phyloP scores from a whole-genome alignment of 2,113 vertebrate genomes.

The Vombatus ursinus region DNA sequence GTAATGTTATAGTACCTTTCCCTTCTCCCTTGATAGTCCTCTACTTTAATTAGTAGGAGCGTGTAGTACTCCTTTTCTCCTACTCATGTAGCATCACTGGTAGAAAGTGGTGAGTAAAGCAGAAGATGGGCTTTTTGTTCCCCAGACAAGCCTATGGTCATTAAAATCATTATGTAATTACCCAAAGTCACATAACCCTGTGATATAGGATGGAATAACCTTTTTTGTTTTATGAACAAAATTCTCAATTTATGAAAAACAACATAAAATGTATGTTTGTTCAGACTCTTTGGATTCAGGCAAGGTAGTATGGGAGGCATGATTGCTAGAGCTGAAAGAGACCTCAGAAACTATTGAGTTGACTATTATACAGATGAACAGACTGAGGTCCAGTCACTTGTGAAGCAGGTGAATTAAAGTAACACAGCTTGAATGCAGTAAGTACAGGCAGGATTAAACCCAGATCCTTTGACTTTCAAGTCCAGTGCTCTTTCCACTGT shows the following conservation, averaged over 20 bases:
- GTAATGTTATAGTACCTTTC: background rate
- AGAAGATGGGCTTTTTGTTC: background rate
- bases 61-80: background rate
- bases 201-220: background rate
- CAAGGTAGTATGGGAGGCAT: background rate
- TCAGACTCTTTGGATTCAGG: background rate
- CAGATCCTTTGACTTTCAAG: background rate
- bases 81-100: background rate
- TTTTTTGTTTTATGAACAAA: background rate
- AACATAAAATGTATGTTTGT: background rate
- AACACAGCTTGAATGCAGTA: background rate
- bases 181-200: background rate
- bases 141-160: too few relatives aligned
- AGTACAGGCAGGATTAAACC: background rate
- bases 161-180: background rate
- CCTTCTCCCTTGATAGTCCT: background rate
- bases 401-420: background rate
- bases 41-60: background rate
- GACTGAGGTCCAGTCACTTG: background rate
- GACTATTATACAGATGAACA: background rate
- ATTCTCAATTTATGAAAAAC: slow-evolving; percentile 37
- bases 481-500: background rate
- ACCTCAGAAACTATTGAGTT: background rate
- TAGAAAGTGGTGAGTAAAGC: background rate
- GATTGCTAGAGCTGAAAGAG: background rate